Evolutionary conservation across 2,113 vertebrate genomes (phyloP), one percentile per base, ranked within the genome.

Genomic region (Trogon surrucura): DNA sequence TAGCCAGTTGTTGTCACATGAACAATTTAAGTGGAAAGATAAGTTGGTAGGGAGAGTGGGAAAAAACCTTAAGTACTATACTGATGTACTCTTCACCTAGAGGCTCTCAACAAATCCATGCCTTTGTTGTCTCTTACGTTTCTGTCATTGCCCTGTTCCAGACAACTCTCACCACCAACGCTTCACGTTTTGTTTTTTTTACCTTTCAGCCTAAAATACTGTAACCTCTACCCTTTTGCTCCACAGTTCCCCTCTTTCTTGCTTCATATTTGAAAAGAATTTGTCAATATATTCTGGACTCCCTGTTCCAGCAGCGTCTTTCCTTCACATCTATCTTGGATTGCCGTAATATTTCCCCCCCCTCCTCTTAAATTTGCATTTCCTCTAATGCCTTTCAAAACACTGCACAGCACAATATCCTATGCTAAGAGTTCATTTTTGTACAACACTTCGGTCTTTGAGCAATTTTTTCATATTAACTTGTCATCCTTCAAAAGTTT

Each of bases 281-380:
- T 13, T 75, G 74, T 50, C 74, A 34, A 4, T 20, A 50, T 6
- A 36, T 61, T 54, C 50, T 53, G 44, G n/a, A 30, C 47, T 80
- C 50, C 45, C 34, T 50, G 50, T 44, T 61, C 58, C 64, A 92
- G 64, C 1, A 1, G 30, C 14, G 29, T 17, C 58, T 58, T 62
- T 36, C 41, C 67, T 78, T 44, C 29, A 48, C 20, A 25, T 5
- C 34, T 38, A 5, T 4, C 53, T 54, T 29, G 57, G 53, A 30
- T 21, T 11, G 13, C n/a, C 51, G 41, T 14, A 22, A 30, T 41
- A 10, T 20, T 82, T 44, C 25, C n/a, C 44, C 36, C 30, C 15
- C 2, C 10, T 20, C 2, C 9, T 4, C 38, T 13, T 84, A 72
- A 71, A 69, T 56, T 69, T 5, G 3, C 0, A 0, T 29, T 44